phyloP scores from a whole-genome alignment of 2,113 vertebrate genomes.

The Tympanuchus pallidicinctus region DNA sequence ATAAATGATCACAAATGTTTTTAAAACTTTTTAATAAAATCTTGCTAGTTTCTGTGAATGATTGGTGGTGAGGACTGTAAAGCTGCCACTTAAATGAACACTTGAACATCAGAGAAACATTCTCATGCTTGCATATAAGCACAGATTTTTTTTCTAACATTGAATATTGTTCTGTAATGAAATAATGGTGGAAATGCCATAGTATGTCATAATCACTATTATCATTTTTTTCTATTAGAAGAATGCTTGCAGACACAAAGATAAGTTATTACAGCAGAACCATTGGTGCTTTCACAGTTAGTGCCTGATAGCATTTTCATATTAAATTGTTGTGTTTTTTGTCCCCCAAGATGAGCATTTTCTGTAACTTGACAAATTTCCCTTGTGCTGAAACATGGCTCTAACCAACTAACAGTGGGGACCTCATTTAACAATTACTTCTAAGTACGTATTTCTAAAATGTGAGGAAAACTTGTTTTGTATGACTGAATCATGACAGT shows the following conservation, averaged over 20 bases:
- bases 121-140: not conserved
- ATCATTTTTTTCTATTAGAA: not conserved
- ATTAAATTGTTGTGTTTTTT: not conserved
- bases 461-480: not conserved
- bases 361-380: not conserved
- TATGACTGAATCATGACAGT: accelerated
- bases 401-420: not conserved
- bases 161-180: not conserved
- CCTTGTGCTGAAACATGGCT: not conserved
- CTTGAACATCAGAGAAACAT: not conserved
- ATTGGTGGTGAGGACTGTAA: not conserved
- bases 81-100: not conserved
- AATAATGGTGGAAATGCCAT: not conserved
- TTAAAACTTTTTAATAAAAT: constrained; percentile 27
- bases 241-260: constrained; percentile 3
- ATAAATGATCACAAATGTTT: not conserved
- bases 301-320: not conserved
- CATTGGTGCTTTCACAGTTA: not conserved
- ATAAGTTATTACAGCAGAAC: not conserved
- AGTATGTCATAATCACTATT: not conserved
- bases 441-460: not conserved
- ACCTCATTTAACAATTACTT: not conserved
- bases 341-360: not conserved
- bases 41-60: not conserved
- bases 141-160: not conserved